phyloP scores from a whole-genome alignment of 2,113 vertebrate species.

The Podilymbus podiceps region DNA sequence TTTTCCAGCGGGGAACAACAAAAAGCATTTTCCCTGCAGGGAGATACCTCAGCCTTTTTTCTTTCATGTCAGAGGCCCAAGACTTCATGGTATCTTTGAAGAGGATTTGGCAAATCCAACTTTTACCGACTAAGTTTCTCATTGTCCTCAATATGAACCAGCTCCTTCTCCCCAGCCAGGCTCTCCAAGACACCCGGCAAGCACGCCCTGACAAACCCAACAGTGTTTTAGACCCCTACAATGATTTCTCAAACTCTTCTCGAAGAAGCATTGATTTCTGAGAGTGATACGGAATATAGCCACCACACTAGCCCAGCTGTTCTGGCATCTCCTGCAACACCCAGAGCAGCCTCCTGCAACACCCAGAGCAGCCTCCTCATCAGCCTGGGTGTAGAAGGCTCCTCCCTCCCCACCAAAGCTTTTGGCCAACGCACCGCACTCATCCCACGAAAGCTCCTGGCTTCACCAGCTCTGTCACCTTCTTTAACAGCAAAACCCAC shows the following conservation, averaged over 20 bases:
- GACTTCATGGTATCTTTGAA: neutral
- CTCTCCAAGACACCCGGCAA: neutral
- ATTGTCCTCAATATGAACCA: neutral
- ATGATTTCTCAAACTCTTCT: neutral
- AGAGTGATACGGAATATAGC: neutral
- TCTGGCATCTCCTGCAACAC: neutral
- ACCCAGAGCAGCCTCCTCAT: neutral
- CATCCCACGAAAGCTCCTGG: neutral
- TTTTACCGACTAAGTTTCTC: neutral
- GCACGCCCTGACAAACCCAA: neutral
- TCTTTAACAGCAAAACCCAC: neutral
- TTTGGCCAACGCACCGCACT: accelerated
- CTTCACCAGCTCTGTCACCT: neutral
- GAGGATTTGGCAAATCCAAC: neutral
- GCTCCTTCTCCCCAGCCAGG: neutral
- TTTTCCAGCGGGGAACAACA: neutral
- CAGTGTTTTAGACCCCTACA: neutral
- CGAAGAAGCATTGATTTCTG: neutral
- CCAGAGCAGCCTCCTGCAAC: too few relatives aligned
- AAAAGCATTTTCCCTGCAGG: too few relatives aligned
- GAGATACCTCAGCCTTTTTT: neutral
- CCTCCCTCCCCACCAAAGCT: neutral
- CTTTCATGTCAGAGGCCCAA: neutral
- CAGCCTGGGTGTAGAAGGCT: neutral
- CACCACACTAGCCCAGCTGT: neutral